A percentile compares a stretch with the other conserved stretches of the same genome.
Conservation (phyloP, 2,113 vertebrate species). For the Hippoglossus stenolepis region DNA sequence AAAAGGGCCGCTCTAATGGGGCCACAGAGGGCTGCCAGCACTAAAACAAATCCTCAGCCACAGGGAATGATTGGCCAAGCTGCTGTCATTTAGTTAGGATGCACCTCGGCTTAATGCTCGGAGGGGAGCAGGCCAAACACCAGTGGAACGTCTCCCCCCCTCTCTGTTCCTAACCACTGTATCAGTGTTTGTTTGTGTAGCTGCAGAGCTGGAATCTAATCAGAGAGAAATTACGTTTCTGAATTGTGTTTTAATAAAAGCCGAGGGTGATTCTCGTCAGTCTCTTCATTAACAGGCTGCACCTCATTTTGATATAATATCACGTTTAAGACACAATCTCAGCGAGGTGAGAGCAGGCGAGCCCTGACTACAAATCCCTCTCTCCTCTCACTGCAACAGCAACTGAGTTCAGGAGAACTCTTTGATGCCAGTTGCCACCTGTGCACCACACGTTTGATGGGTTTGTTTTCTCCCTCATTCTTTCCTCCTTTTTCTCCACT, state of each 20-base stretch:
- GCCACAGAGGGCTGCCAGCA: slow-evolving; percentile 56
- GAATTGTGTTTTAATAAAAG: slow-evolving; percentile 35
- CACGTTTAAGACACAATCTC: not conserved
- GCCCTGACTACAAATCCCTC: slow-evolving; percentile 2
- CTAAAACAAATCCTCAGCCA: slow-evolving; percentile 56
- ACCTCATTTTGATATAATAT: slow-evolving; percentile 32
- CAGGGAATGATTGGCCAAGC: slow-evolving; percentile 54
- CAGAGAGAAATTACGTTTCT: slow-evolving; percentile 45
- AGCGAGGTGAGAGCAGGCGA: slow-evolving; percentile 26
- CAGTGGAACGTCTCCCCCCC: slow-evolving; percentile 24
- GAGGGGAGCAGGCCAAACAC: slow-evolving; percentile 44
- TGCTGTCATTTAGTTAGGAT: slow-evolving; percentile 55
- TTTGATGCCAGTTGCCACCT: slow-evolving; percentile 37
- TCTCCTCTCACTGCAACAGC: slow-evolving; percentile 24
- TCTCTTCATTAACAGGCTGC: slow-evolving; percentile 11
- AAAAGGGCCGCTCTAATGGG: slow-evolving; percentile 66
- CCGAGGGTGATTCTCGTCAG: slow-evolving; percentile 36
- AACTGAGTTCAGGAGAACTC: slow-evolving; percentile 20
- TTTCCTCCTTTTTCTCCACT: slow-evolving; percentile 17
- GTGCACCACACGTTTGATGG: slow-evolving; percentile 34
- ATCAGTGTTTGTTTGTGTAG: slow-evolving; percentile 46
- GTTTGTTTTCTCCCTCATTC: not conserved
- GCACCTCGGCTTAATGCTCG: slow-evolving; percentile 45
- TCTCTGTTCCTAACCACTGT: not conserved
- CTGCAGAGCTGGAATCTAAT: slow-evolving; percentile 43